Percentiles rank a stretch among this genome's conserved stretches.
Conservation (phyloP, 2,888 invertebrate species). For the Coenonympha glycerion region DNA sequence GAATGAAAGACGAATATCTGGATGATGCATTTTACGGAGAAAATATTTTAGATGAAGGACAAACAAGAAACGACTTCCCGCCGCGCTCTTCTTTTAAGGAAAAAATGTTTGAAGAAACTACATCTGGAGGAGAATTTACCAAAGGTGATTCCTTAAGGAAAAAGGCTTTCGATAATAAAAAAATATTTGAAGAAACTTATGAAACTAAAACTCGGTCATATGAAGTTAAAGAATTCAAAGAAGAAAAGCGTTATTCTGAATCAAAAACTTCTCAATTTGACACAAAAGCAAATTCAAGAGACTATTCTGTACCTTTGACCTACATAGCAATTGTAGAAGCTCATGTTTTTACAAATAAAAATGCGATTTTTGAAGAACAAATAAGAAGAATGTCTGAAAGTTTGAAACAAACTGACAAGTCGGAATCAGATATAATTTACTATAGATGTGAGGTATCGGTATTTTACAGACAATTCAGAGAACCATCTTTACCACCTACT, state of each 20-base stretch:
- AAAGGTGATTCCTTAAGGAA: neutral
- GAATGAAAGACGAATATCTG: slow-evolving; percentile 5
- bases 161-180: slow-evolving; percentile 21
- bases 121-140: neutral
- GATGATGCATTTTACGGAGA: neutral
- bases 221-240: slow-evolving; percentile 27
- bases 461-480: slow-evolving; percentile 8
- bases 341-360: slow-evolving; percentile 62
- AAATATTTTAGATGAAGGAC: neutral
- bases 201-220: slow-evolving; percentile 31
- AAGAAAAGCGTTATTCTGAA: slow-evolving; percentile 19
- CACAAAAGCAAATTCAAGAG: slow-evolving; percentile 13
- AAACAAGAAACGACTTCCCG: neutral
- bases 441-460: slow-evolving; percentile 11
- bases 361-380: slow-evolving; percentile 53
- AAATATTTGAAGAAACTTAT: slow-evolving; percentile 34
- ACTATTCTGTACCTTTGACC: slow-evolving; percentile 32
- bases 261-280: slow-evolving; percentile 12
- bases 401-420: slow-evolving; percentile 10
- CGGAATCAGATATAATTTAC: slow-evolving; percentile 8
- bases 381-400: slow-evolving; percentile 43
- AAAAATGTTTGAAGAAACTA: neutral
- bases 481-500: slow-evolving; percentile 10
- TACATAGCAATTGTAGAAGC: slow-evolving; percentile 65
- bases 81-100: neutral